Conservation (phyloP, 2,113 vertebrate genomes). For the Apodemus sylvaticus region DNA sequence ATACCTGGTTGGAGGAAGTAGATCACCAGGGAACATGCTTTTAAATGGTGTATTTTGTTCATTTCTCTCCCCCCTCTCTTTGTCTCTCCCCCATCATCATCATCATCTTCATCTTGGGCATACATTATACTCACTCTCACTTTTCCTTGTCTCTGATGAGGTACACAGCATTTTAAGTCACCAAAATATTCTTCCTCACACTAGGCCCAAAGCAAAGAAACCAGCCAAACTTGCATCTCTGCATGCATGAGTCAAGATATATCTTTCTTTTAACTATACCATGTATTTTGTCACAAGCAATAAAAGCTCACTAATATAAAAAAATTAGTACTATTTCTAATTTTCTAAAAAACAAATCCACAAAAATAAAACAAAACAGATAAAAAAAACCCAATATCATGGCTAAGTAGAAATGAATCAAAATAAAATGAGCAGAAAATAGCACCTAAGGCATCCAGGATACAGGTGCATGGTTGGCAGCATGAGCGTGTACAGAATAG, state of each 20-base stretch:
- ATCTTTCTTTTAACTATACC: background rate
- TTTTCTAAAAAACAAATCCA: background rate
- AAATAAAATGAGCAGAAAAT: background rate
- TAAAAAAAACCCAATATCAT: background rate
- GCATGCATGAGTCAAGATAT: background rate
- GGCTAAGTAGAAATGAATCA: background rate
- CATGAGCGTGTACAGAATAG: background rate
- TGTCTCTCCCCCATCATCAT: background rate
- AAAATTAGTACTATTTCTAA: background rate
- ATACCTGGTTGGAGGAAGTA: background rate
- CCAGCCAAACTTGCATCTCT: background rate
- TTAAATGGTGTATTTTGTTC: background rate
- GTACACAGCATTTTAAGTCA: background rate
- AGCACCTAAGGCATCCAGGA: background rate
- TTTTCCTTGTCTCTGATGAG: background rate
- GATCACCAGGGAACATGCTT: background rate
- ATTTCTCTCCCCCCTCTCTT: background rate
- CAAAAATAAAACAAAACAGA: no score
- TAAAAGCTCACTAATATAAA: background rate
- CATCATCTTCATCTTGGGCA: background rate
- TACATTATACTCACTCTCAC: background rate
- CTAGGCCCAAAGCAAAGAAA: background rate
- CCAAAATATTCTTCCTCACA: background rate
- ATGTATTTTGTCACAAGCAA: background rate
- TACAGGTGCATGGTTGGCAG: background rate